Conservation (phyloP, 1,140 invertebrate species). For the Pogonognathellus flavescens region DNA sequence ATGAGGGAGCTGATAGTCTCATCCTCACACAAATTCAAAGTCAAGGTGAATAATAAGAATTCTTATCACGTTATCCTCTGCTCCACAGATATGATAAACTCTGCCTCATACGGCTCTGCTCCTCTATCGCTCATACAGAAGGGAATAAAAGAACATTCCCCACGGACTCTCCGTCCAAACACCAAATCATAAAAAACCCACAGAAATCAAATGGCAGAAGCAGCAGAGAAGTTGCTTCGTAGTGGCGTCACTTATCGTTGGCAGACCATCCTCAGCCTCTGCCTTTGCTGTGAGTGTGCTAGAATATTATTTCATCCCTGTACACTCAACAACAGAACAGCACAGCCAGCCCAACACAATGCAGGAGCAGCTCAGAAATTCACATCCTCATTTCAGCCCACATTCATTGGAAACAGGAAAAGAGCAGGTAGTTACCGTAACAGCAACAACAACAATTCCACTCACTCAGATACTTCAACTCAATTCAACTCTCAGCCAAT, state of each 20-base stretch:
- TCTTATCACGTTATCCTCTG: background rate
- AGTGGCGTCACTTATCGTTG: background rate
- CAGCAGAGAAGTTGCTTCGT: background rate
- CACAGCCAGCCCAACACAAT: background rate
- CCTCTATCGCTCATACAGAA: background rate
- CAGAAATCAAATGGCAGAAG: too few relatives aligned
- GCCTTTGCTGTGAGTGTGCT: too few relatives aligned
- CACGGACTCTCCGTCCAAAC: background rate
- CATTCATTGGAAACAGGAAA: slow-evolving; percentile 27
- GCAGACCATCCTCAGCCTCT: too few relatives aligned
- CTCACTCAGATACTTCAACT: background rate
- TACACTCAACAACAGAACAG: too few relatives aligned
- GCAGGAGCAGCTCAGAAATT: background rate
- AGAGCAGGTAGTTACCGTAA: slow-evolving; percentile 17
- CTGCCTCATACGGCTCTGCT: background rate
- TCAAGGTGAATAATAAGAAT: slow-evolving; percentile 18
- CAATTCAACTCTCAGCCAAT: background rate
- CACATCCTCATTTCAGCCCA: slow-evolving; percentile 15
- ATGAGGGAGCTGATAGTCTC: background rate
- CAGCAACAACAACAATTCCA: slow-evolving; percentile 15
- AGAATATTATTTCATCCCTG: too few relatives aligned
- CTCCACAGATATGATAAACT: background rate
- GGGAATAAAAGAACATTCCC: background rate
- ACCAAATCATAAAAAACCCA: too few relatives aligned
- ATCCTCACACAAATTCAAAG: slow-evolving; percentile 19